Evolutionary conservation across 2,888 invertebrate species (phyloP).

Genomic region (Rambutsinella grinnellia): DNA sequence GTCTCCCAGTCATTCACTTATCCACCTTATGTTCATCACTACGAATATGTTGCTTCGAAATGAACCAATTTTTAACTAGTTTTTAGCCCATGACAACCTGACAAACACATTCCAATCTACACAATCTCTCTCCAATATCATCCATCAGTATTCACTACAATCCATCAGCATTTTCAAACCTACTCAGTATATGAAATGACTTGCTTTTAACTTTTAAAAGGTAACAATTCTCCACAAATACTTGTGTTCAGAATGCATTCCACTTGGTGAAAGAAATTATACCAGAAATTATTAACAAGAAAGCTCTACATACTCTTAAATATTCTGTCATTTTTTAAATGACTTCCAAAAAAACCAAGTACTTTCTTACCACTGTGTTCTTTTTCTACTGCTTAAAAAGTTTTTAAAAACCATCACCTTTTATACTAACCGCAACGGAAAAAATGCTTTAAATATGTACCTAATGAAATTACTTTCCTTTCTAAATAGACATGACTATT

Average conservation of each 20-base stretch:
- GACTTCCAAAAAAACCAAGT: constrained; percentile 19
- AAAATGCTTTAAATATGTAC: too few relatives aligned
- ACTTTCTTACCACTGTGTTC: constrained; percentile 55
- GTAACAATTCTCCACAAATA: not conserved
- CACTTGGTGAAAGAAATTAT: not conserved
- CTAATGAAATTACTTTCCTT: too few relatives aligned
- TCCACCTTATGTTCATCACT: constrained; percentile 63
- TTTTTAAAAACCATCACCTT: too few relatives aligned
- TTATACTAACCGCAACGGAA: too few relatives aligned
- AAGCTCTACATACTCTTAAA: not conserved
- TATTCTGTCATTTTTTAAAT: not conserved
- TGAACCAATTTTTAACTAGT: too few relatives aligned
- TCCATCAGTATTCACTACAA: not conserved
- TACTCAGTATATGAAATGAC: not conserved
- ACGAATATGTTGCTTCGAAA: constrained; percentile 56
- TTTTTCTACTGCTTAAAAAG: too few relatives aligned
- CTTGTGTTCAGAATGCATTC: not conserved
- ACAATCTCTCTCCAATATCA: not conserved
- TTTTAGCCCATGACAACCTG: too few relatives aligned
- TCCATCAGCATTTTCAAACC: not conserved
- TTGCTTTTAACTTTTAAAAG: not conserved
- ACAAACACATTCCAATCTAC: not conserved
- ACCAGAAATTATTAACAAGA: not conserved
- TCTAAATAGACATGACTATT: too few relatives aligned
- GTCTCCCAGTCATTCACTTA: constrained; percentile 60